phyloP scores from a whole-genome alignment of 2,113 vertebrate genomes.

The Bubo bubo region DNA sequence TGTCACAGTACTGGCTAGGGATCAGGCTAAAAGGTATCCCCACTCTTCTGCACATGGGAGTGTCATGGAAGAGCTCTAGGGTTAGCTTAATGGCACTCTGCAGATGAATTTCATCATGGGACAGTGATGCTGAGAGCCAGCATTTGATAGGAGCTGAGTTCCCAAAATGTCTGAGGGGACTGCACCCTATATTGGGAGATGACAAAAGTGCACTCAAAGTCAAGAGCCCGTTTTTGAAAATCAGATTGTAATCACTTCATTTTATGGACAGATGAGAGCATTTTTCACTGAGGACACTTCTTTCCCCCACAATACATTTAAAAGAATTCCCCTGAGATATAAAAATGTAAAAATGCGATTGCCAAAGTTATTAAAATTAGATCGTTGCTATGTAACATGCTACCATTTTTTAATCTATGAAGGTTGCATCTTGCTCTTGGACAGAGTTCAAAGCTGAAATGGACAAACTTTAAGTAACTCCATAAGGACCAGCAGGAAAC shows the following conservation, averaged over 20 bases:
- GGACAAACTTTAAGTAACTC: background rate
- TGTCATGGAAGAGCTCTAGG: background rate
- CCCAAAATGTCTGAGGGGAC: background rate
- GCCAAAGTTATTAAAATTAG: background rate
- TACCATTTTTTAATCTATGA: background rate
- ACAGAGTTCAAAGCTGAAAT: background rate
- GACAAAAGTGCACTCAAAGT: background rate
- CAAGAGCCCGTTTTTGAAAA: background rate
- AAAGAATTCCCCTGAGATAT: background rate
- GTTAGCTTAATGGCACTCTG: background rate
- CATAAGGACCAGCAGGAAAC: background rate
- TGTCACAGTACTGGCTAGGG: background rate
- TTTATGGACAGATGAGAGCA: background rate
- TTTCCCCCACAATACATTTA: background rate
- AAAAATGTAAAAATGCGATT: background rate
- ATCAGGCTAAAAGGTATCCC: background rate
- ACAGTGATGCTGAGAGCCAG: background rate
- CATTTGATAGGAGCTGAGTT: background rate
- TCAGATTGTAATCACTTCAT: background rate
- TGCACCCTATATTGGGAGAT: too few relatives aligned
- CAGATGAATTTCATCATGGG: background rate
- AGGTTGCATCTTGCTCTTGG: background rate
- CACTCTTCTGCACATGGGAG: accelerated
- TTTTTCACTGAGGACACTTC: background rate
- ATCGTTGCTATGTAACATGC: background rate